These are phyloP conservation scores for Oryzias sinensis DNA, from an alignment of 2,797 vertebrate genomes.

Conservation along the genomic window DNA sequence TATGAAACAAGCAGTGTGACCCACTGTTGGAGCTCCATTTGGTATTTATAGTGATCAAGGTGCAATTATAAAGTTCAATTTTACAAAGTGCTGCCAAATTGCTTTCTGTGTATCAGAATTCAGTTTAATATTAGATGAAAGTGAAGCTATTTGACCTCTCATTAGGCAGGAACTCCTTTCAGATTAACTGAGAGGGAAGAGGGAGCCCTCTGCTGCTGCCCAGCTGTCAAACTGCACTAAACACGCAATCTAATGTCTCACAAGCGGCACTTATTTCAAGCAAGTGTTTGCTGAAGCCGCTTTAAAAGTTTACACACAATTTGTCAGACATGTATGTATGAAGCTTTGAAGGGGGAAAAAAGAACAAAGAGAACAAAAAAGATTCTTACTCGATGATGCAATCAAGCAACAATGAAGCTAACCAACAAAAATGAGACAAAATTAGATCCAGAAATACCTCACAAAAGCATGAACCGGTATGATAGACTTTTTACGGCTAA, in stretches of 20 bases:
- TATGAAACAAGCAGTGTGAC: neutral
- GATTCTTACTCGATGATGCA: constrained; percentile 26
- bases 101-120: neutral
- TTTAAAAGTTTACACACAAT: neutral
- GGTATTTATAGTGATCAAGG: neutral
- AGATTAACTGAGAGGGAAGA: constrained; percentile 39
- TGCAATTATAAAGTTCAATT: constrained; percentile 2
- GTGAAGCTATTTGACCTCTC: constrained; percentile 7
- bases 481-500: constrained; percentile 18
- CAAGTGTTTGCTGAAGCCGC: neutral
- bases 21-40: neutral
- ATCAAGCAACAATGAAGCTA: constrained; percentile 41
- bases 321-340: neutral
- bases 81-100: neutral
- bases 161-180: constrained; percentile 25
- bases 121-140: neutral
- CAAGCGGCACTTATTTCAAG: constrained; percentile 8
- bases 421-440: constrained; percentile 25
- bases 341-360: neutral
- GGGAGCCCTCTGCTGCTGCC: constrained; percentile 63
- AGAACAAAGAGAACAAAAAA: constrained; percentile 7
- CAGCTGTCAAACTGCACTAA: constrained; percentile 8
- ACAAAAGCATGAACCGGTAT: constrained; percentile 33
- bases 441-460: constrained; percentile 26
- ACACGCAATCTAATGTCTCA: constrained; percentile 21